These are phyloP conservation scores for Heliornis fulica DNA, from an alignment of 2,113 vertebrate species.

Conservation along the genomic window DNA sequence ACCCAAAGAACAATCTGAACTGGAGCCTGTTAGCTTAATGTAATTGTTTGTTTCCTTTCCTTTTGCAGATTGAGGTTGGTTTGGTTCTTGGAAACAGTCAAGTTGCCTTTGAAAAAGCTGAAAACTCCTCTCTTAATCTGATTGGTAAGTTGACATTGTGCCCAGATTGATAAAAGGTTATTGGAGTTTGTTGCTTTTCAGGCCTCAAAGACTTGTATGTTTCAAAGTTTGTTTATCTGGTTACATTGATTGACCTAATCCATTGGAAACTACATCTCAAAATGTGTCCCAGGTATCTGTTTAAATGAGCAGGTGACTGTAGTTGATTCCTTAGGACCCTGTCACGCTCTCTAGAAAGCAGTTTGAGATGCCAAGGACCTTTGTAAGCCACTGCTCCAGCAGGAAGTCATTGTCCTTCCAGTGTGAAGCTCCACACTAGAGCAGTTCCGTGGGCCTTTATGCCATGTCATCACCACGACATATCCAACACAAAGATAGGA, in stretches of 20 bases:
- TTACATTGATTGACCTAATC: background rate
- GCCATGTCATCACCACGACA: fast-evolving
- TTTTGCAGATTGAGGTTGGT: conserved; percentile 84
- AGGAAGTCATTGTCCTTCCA: background rate
- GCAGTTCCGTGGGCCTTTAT: background rate
- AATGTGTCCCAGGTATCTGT: background rate
- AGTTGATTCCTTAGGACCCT: background rate
- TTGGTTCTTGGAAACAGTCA: conserved; percentile 92
- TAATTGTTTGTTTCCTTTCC: conserved; percentile 9
- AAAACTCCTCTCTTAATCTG: conserved; percentile 88
- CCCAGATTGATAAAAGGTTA: background rate
- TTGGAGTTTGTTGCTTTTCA: background rate
- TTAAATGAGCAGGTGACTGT: background rate
- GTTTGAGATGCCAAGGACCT: background rate
- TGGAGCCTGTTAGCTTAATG: background rate
- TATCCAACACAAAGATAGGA: background rate
- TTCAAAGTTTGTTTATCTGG: background rate
- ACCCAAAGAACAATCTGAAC: background rate
- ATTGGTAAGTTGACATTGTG: conserved; percentile 82
- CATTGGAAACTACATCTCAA: background rate
- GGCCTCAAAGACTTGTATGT: background rate
- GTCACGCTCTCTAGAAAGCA: background rate
- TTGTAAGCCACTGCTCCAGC: background rate
- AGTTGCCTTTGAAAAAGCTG: conserved; percentile 95
- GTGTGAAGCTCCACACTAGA: background rate